Conservation (phyloP, 1,140 invertebrate genomes). For the Brachionus koreanus region DNA sequence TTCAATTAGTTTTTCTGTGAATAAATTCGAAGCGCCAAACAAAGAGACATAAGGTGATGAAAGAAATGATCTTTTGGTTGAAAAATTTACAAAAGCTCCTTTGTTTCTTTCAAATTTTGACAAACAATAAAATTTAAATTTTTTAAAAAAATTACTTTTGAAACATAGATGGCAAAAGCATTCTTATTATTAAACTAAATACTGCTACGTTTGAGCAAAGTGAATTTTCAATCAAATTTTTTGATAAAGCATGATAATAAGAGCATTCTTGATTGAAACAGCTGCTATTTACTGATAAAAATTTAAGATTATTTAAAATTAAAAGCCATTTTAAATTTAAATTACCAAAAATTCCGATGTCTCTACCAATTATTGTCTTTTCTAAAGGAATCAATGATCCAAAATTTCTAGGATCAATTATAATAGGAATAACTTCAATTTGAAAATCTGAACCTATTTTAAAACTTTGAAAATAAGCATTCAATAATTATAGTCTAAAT, state of each 20-base stretch:
- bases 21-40: not conserved
- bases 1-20: slow-evolving; percentile 20
- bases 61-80: not conserved
- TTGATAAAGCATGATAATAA: not conserved
- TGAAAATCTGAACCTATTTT: not conserved
- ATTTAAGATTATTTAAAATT: not conserved
- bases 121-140: not conserved
- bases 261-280: not conserved
- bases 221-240: not conserved
- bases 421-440: not conserved
- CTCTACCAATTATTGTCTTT: slow-evolving; percentile 9
- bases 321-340: not conserved
- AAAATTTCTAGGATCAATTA: not conserved
- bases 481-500: not conserved
- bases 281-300: not conserved
- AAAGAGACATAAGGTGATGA: slow-evolving; percentile 6
- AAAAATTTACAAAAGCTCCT: slow-evolving; percentile 17
- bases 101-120: slow-evolving; percentile 20
- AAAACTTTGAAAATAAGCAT: not conserved
- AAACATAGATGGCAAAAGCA: slow-evolving; percentile 28
- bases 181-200: not conserved
- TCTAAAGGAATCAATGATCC: not conserved
- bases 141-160: slow-evolving; percentile 20
- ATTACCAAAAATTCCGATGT: slow-evolving; percentile 39
- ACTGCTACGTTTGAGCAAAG: not conserved